Base-by-base conservation (phyloP, 2,113 vertebrate species). In the Perccottus glenii region DNA sequence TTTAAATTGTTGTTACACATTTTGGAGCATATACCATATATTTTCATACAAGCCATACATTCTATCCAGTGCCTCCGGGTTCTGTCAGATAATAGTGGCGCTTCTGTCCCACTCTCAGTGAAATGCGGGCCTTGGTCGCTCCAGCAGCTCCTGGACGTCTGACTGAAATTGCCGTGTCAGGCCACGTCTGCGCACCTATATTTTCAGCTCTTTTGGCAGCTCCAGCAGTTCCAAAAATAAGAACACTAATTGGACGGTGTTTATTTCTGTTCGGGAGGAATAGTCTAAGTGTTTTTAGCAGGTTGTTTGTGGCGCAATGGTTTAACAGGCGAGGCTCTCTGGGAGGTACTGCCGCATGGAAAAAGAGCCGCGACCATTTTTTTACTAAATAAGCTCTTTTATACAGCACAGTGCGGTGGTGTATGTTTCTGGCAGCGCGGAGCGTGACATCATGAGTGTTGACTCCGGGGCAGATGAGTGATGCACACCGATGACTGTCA, bases 401-500 rank as follows among this genome's bases (percentile, higher is more conserved):
- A 91, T 89, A 87, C 72, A 4, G 75, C 84, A 90, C 81, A 80
- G 88, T 88, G 80, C 81, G 80, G 85, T 80, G 86, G 85, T 88
- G 88, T 83, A 86, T 71, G 82, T 78, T 85, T 70, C 88, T 91
- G 89, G 89, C 89, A 68, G 15, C 63, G 70, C 69, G n/a, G 51
- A 60, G 58, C 27, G 84, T 93, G 91, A 92, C 91, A 92, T 93
- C 92, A 92, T 89, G 83, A 75, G 67, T 89, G 88, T 90, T 91
- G 91, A 91, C 88, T 89, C 90, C 87, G 62, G 85, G 87, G 87
- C 75, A 90, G 89, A 92, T 91, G 92, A 92, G 89, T 92, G 92
- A 92, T 92, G 90, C 87, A 86, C 83, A 84, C 86, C 40, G 71
- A 59, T 49, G 9, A 47, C 27, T 59, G 49, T 56, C 2, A 6